Base-by-base conservation (phyloP, 1,140 invertebrate species). In the Sarcophaga peregrina region DNA sequence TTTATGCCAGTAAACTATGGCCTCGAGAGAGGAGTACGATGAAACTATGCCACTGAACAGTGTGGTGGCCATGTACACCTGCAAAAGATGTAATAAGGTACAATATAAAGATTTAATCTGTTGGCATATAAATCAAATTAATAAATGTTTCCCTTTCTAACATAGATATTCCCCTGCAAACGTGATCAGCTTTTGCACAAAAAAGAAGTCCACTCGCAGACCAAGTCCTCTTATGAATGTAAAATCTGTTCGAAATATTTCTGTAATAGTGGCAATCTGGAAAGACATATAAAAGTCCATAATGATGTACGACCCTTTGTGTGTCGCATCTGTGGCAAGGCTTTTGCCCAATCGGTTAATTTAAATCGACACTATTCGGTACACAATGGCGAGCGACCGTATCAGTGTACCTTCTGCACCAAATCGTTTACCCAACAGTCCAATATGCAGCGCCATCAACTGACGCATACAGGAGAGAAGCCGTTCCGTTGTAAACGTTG, bases 391-490 rank as follows among this genome's bases (percentile, higher is more conserved):
- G 88, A 90, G 82, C 85, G 89, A 81, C 89, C 89, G 82, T 90
- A 87, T 85, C 86, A 86, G 54, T 90, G 89, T 81, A 87, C 85
- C 62, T 88, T 90, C 80, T 90, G 89, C 86, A 86, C 87, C 73
- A 90, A 90, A 85, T 87, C 87, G 72, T 90, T 90, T 80, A 90
- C 89, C 58, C 89, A 90, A 85, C 88, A 90, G 81, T 89, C 88
- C 83, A 90, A 90, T 84, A 88, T 90, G 87, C 90, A 88, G 74
- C 89, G 89, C 72, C 89, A 90, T 85, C 87, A 90, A 85, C 87
- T 90, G 85, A 89, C 86, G 85, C 89, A 90, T 83, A 90, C 89
- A n/a, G 89, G 89, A 52, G 88, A 89, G 81, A 90, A 90, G 80
- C 89, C 89, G 74, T 90, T 90, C 76, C 87, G 88, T 4, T 90